Evolutionary conservation across 2,797 vertebrate species (phyloP), one percentile per base, ranked within the genome.

Genomic region (Megaceryle alcyon): DNA sequence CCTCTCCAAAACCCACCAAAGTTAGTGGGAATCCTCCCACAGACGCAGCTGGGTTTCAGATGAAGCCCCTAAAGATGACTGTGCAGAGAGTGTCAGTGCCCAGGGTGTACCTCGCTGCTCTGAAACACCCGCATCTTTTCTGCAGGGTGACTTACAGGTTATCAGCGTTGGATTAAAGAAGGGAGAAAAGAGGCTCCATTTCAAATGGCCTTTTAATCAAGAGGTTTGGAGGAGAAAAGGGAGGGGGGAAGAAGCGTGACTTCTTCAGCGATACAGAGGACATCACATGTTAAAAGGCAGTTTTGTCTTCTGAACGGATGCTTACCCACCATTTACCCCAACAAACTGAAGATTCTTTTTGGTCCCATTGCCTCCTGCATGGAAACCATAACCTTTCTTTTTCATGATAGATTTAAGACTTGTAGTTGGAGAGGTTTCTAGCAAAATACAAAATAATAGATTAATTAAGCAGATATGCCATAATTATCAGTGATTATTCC

Each of bases 321-420:
- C 98, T 99, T 99, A 99, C 99, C 99, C 99, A 99, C 99, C 99
- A 96, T 99, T 99, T 98, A 99, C 99, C 93, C 99, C 99, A 98
- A 99, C 99, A 98, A 99, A 99, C 98, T 99, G 99, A 94, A 99
- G 99, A 98, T 99, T 99, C 98, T 99, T 99, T 99, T 99, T 99
- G 97, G 99, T 98, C 98, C 98, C 98, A 96, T 98, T 98, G 94
- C 97, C 98, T 97, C 98, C 98, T 91, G 98, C 98, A 96, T 99
- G 99, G 98, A 98, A 98, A 97, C 99, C 98, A 96, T 95, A 98
- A 93, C 98, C 98, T 95, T 99, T 99, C 98, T 99, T 99, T 99
- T 99, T 99, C 99, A 99, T 99, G 97, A 99, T 99, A 96, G 99
- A 99, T 98, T 99, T 99, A 97, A 99, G 99, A 98, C 98, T 99